A percentile compares a stretch with the other conserved stretches of the same genome.
phyloP scores from a whole-genome alignment of 1,140 invertebrate genomes.

The Maniola jurtina region DNA sequence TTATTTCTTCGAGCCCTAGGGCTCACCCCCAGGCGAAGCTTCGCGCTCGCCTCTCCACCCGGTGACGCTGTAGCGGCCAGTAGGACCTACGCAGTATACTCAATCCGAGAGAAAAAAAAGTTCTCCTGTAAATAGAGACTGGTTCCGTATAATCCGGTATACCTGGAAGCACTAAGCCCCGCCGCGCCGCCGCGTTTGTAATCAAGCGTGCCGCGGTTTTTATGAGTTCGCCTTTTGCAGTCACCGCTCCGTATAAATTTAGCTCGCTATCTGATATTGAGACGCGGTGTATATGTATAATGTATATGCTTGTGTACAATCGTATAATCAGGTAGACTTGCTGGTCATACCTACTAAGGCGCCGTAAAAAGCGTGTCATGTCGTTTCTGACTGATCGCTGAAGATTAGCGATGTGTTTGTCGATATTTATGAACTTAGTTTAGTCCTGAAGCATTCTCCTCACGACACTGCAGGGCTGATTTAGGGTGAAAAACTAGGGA shows the following conservation, averaged over 20 bases:
- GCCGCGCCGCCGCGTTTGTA: conserved; percentile 60
- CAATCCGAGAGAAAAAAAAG: too few species aligned
- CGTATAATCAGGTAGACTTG: conserved; percentile 10
- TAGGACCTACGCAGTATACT: too few species aligned
- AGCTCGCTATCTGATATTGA: conserved; percentile 60
- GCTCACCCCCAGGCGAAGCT: too few species aligned
- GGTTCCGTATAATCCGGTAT: background rate
- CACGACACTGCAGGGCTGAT: too few species aligned
- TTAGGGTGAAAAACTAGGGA: too few species aligned
- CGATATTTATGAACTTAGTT: too few species aligned
- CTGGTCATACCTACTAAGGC: background rate
- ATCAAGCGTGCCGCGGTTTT: conserved; percentile 71
- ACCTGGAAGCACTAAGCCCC: conserved; percentile 13
- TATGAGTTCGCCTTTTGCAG: conserved; percentile 64
- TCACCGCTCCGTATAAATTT: conserved; percentile 63
- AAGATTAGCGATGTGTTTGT: too few species aligned
- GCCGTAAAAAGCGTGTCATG: background rate
- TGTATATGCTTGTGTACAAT: conserved; percentile 35
- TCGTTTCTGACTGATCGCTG: too few species aligned
- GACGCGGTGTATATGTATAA: conserved; percentile 38
- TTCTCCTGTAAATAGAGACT: background rate
- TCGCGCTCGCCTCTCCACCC: too few species aligned
- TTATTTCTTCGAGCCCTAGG: too few species aligned
- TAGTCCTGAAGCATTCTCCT: too few species aligned
- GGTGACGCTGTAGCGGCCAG: too few species aligned